Evolutionary conservation across 2,888 invertebrate species (phyloP), one percentile per base, ranked within the genome.

Genomic region (Chloromyia formosa): DNA sequence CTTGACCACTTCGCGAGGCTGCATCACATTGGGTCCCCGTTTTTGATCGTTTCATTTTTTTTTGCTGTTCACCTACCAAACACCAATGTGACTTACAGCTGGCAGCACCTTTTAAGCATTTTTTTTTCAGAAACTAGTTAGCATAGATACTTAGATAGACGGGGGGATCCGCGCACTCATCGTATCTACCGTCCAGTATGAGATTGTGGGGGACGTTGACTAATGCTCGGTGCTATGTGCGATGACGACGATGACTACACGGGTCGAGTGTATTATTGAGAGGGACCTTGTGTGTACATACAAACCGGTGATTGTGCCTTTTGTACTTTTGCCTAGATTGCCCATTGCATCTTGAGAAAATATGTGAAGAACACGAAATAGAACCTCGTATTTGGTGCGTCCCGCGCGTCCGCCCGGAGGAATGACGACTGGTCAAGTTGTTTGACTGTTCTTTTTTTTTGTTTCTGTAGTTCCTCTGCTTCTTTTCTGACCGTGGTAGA

Each of bases 181-280:
- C 7, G 27, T 35, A 7, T 35, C 3, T 35, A 2, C 27, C 2
- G 27, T 35, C 40, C 62, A 16, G 62, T 23, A 49, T 22, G 49
- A n/a, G 42, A 49, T 22, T 66, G 66, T 66, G 66, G 66, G 66
- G 66, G 66, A 45, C 35, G 66, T 66, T 66, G 66, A 66, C 66
- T 66, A 66, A 66, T 66, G 49, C 27, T 2, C 49, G 49, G 10
- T 49, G 49, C 16, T 49, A 49, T 49, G 49, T 10, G 42, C 42
- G 5, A 49, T 49, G 66, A 68, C 49, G 49, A 14, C 12, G 58
- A 10, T n/a, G n/a, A n/a, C n/a, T n/a, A n/a, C n/a, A n/a, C n/a
- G n/a, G n/a, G n/a, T n/a, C n/a, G n/a, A n/a, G n/a, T n/a, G 66
- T 22, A n/a, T n/a, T n/a, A 12, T 68, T 42, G n/a, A 4, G 27